These are phyloP conservation scores for Trichonephila clavipes DNA, from an alignment of 1,140 invertebrate genomes.

Conservation along the genomic window DNA sequence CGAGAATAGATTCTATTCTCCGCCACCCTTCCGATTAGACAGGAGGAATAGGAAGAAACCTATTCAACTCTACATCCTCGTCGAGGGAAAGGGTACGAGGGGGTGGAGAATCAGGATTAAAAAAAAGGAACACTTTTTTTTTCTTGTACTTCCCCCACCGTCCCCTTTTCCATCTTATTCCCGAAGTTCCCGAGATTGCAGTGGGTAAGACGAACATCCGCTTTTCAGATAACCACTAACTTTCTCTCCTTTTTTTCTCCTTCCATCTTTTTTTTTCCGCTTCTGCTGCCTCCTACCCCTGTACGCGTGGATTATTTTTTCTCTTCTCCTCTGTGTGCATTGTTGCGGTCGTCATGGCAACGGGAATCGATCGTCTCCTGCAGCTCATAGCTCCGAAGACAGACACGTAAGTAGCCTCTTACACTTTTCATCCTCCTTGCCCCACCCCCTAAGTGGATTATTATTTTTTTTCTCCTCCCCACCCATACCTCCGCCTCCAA, in stretches of 20 bases:
- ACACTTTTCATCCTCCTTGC: slow-evolving; percentile 73
- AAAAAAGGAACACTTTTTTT: slow-evolving; percentile 34
- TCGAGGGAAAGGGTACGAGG: background rate
- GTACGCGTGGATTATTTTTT: slow-evolving; percentile 67
- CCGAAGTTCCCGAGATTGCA: slow-evolving; percentile 75
- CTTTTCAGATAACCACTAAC: slow-evolving; percentile 77
- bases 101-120: background rate
- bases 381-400: slow-evolving; percentile 78
- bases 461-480: slow-evolving; percentile 69
- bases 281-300: slow-evolving; percentile 48
- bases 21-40: background rate
- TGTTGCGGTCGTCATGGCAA: slow-evolving; percentile 63
- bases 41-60: slow-evolving; percentile 49
- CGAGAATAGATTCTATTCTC: background rate
- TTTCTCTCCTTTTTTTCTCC: slow-evolving; percentile 69
- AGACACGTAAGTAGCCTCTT: slow-evolving; percentile 78
- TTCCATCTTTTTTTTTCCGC: slow-evolving; percentile 33
- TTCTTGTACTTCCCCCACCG: background rate
- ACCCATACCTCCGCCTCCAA: background rate
- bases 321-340: slow-evolving; percentile 48
- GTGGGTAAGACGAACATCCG: slow-evolving; percentile 76
- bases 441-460: slow-evolving; percentile 76
- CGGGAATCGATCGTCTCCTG: slow-evolving; percentile 62
- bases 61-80: slow-evolving; percentile 58
- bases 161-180: slow-evolving; percentile 66